phyloP scores from a whole-genome alignment of 2,888 invertebrate genomes.

The Macaria liturata region DNA sequence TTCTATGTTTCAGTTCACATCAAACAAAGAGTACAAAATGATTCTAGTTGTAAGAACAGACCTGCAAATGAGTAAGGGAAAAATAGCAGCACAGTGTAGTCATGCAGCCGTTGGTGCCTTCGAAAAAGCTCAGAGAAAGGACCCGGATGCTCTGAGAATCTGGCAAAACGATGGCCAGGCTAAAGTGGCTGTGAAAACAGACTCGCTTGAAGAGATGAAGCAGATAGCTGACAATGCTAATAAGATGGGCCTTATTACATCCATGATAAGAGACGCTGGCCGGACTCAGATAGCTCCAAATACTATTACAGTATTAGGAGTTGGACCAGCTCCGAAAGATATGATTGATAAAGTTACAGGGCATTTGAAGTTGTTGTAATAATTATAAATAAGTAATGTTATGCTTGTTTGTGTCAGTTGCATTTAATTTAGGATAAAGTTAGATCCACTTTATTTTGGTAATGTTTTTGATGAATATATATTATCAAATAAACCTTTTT shows the following conservation, averaged over 20 bases:
- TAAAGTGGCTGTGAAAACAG: constrained; percentile 93
- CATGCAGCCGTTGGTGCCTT: constrained; percentile 96
- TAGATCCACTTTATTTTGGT: no score
- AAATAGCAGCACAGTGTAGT: constrained; percentile 96
- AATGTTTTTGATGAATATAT: no score
- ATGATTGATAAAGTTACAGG: constrained; percentile 93
- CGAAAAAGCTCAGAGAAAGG: constrained; percentile 85
- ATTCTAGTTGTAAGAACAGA: constrained; percentile 94
- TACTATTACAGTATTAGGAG: constrained; percentile 93
- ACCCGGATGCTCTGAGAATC: constrained; percentile 81
- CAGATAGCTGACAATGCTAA: constrained; percentile 88
- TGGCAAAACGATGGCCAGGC: constrained; percentile 90
- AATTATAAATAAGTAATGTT: constrained; percentile 2
- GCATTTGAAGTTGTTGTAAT: constrained; percentile 91
- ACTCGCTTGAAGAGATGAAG: constrained; percentile 89
- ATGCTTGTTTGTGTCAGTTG: no score
- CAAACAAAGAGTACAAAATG: constrained; percentile 88
- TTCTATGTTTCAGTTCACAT: constrained; percentile 50
- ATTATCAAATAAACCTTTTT: no score
- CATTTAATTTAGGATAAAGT: no score
- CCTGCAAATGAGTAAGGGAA: constrained; percentile 97
- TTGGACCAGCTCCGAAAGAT: constrained; percentile 94
- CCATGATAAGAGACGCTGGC: constrained; percentile 94
- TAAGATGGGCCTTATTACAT: constrained; percentile 86
- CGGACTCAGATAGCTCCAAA: constrained; percentile 96